Base-by-base conservation (phyloP, 2,113 vertebrate species). In the Pedetes capensis region DNA sequence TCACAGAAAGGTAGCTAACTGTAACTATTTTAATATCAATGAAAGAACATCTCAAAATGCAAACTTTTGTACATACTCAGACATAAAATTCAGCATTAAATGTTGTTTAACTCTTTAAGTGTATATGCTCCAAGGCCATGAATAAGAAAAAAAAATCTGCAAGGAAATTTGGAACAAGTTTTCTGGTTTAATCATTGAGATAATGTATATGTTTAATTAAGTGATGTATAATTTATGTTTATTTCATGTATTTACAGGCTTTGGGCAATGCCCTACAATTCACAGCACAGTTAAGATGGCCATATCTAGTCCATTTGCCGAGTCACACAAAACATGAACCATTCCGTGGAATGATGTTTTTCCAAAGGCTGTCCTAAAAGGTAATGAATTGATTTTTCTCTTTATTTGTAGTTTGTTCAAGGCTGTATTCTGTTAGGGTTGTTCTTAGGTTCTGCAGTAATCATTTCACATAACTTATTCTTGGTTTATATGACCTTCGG, bases 21-120 rank as follows among this genome's bases (percentile, higher is more conserved):
- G 17, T n/a, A n/a, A 53, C 2, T 57, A 83, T 0, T 39, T 93
- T 84, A 91, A 81, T 69, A 96, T 61, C 79, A 96, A 85, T 74
- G 34, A 57, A 39, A 87, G 20, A 23, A 85, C 6, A 89, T 5
- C 37, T 89, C 44, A 90, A 84, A 97, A 95, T 76, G 5, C 66
- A 97, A 96, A 76, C 14, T 14, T 9, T 86, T 88, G 55, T 27
- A 92, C 5, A 8, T 18, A 71, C 39, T 76, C 7, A 63, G 23
- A 10, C 23, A 64, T 66, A 71, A 85, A 74, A 94, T 57, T 42
- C 51, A 95, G 32, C 22, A 95, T 78, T 89, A 3, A 97, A 8
- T n/a, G 16, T 75, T 86, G 32, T 27, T 88, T 79, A 80, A 82
- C 87, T 89, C 96, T 71, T 76, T 91, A 93, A 61, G 13, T 11